A percentile compares a stretch with the other conserved stretches of the same genome.
phyloP scores from a whole-genome alignment of 2,113 vertebrate species.

The Poecilia latipinna region DNA sequence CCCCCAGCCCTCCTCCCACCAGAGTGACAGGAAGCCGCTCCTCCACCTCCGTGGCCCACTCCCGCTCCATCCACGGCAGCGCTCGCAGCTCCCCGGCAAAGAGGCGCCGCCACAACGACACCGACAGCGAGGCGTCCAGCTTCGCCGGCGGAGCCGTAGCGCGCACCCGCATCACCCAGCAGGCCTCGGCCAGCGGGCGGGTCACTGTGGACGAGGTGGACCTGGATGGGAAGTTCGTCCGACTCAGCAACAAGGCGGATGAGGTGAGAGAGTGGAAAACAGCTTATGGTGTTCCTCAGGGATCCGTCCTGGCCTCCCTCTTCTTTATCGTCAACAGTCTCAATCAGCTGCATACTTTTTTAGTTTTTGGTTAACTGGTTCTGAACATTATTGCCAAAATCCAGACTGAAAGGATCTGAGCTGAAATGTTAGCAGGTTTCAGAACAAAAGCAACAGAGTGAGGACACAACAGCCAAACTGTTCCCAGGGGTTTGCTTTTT shows the following conservation, averaged over 20 bases:
- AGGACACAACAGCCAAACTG: no score
- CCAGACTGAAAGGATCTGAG: not conserved
- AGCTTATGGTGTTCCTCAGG: not conserved
- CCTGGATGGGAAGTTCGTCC: conserved; percentile 91
- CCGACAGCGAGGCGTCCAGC: conserved; percentile 82
- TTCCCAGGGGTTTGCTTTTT: no score
- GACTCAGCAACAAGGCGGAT: conserved; percentile 93
- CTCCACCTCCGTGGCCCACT: conserved; percentile 58
- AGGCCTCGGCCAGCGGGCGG: conserved; percentile 91
- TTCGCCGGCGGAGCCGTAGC: conserved; percentile 75
- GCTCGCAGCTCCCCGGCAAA: conserved; percentile 81
- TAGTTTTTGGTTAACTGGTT: not conserved
- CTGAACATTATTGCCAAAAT: not conserved
- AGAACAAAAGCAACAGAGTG: no score
- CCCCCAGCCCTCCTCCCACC: conserved; percentile 87
- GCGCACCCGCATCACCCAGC: conserved; percentile 90
- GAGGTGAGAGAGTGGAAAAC: conserved; percentile 80
- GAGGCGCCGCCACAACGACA: conserved; percentile 88
- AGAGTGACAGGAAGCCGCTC: conserved; percentile 79
- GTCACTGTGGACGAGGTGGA: conserved; percentile 96
- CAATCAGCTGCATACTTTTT: no score
- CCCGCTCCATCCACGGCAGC: conserved; percentile 39
- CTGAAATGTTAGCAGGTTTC: no score
- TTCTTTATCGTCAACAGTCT: no score
- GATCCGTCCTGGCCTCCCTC: not conserved